Evolutionary conservation across 37 sponge, comb jelly and placozoan genomes (phyloP).

Genomic region (Petrosia ficiformis): DNA sequence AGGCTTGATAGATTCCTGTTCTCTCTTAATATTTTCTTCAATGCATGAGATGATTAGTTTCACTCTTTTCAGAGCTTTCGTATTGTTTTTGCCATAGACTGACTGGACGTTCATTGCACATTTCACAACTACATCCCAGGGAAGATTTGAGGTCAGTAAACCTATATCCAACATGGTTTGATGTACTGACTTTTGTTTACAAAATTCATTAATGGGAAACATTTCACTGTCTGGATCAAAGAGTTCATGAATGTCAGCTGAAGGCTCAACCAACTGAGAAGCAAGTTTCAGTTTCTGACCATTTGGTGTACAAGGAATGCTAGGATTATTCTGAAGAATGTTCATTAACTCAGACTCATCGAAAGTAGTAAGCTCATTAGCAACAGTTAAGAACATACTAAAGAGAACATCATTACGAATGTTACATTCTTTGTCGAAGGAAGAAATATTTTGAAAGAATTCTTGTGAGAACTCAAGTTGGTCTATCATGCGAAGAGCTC

Average conservation of each 20-base stretch:
- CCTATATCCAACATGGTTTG: background rate
- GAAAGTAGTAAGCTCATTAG: background rate
- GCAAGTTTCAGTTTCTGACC: slow-evolving; percentile 5
- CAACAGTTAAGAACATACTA: background rate
- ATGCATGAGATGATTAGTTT: background rate
- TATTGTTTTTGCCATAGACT: background rate
- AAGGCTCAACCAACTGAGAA: background rate
- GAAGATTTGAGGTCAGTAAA: background rate
- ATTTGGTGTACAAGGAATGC: slow-evolving; percentile 58
- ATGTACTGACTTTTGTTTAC: background rate
- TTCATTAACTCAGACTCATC: background rate
- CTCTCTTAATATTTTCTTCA: background rate
- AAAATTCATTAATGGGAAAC: slow-evolving; percentile 9
- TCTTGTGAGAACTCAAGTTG: background rate
- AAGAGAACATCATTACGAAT: background rate
- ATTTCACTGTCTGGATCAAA: slow-evolving; percentile 4
- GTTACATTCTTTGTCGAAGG: background rate
- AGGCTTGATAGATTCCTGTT: no score
- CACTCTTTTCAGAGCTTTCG: background rate
- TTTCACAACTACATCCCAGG: slow-evolving; percentile 5
- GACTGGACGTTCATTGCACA: background rate
- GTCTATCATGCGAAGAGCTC: background rate
- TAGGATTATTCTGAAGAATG: background rate
- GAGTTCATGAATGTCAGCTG: background rate
- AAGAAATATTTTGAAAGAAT: background rate